Percentiles rank a stretch among this genome's conserved stretches.
These are phyloP conservation scores for Sphyrna mokarran DNA, from an alignment of 2,113 vertebrate species.

Conservation along the genomic window DNA sequence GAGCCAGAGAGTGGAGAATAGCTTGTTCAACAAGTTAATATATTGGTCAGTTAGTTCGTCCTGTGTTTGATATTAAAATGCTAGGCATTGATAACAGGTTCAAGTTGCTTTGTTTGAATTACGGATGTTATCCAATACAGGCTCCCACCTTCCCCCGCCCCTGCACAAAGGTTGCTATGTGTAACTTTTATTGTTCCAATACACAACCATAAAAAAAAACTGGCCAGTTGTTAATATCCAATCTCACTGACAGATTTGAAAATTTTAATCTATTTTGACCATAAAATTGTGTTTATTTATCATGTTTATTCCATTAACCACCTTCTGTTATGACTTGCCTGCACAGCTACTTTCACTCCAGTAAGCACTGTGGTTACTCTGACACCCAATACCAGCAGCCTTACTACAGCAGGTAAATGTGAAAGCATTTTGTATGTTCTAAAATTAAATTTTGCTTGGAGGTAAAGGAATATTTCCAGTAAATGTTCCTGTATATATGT, in stretches of 20 bases:
- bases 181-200: neutral
- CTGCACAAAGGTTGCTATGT: neutral
- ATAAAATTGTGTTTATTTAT: neutral
- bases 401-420: conserved; percentile 16
- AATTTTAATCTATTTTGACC: neutral
- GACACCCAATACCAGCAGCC: neutral
- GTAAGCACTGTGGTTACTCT: neutral
- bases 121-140: neutral
- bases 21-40: too few species aligned
- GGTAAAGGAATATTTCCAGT: neutral
- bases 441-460: neutral
- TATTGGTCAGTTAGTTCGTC: neutral
- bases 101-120: neutral
- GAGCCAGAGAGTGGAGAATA: too few species aligned
- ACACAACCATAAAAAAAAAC: neutral
- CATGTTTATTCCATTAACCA: neutral
- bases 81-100: neutral
- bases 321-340: neutral
- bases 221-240: neutral
- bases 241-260: neutral
- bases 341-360: too few species aligned
- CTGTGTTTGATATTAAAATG: neutral
- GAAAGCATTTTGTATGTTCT: neutral
- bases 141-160: too few species aligned
- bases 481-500: neutral